Base-by-base conservation (phyloP, 2,888 invertebrate genomes). In the Onchidella celtica region DNA sequence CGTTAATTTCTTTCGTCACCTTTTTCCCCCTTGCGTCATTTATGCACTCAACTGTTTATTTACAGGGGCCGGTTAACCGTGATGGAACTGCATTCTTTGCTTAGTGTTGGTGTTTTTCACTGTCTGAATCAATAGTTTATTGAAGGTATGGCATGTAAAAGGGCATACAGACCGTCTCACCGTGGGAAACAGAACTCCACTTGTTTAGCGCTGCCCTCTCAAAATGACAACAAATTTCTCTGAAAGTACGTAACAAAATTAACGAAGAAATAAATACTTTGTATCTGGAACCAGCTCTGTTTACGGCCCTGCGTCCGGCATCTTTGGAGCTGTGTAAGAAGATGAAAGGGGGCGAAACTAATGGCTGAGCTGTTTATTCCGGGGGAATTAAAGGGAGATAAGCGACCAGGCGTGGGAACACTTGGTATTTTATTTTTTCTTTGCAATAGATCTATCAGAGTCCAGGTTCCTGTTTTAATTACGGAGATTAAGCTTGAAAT, bases 371-470 rank as follows among this genome's bases (percentile, higher is more conserved):
- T 70, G 70, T 55, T 55, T 70, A 55, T 70, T 47, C 55, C 29
- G 27, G 2, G n/a, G 70, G 29, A 47, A 27, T n/a, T 24, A 61
- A 61, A 34, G 73, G 73, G 59, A 61, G 59, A 59, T 57, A 73
- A 57, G 36, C 32, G 38, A 57, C 34, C n/a, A 36, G 59, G 59
- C 73, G 73, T 73, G 73, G 61, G 73, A 73, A 61, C 73, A 59
- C 1, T 32, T n/a, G 24, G 11, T 2, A 47, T 47, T 11, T 47
- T 27, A 29, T 11, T 17, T 47, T 47, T 17, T 47, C 17, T 47
- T 47, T 47, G n/a, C n/a, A n/a, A n/a, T n/a, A n/a, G n/a, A n/a
- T n/a, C n/a, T n/a, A n/a, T n/a, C n/a, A n/a, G n/a, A n/a, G n/a
- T n/a, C n/a, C n/a, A n/a, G n/a, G n/a, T n/a, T n/a, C n/a, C n/a